Conservation (phyloP, 1,140 invertebrate genomes). For the Aporrectodea caliginosa region DNA sequence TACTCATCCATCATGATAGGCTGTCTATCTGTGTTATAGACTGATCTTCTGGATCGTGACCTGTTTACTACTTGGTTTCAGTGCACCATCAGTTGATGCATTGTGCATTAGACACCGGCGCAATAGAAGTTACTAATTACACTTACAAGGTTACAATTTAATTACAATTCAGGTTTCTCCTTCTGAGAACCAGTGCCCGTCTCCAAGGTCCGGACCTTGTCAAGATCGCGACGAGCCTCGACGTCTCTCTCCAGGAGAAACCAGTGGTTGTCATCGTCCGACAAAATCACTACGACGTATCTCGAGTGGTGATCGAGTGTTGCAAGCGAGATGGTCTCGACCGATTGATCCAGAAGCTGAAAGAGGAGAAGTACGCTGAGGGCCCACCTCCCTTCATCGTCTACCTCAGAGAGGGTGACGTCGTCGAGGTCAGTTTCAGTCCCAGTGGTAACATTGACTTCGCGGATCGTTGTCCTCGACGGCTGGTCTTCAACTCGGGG, state of each 20-base stretch:
- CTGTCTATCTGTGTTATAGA: too few species aligned
- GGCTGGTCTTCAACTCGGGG: not conserved
- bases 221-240: not conserved
- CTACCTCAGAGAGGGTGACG: not conserved
- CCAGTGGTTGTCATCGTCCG: not conserved
- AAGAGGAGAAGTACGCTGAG: not conserved
- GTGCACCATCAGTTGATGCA: too few species aligned
- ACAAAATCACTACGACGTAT: not conserved
- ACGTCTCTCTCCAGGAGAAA: not conserved
- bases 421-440: not conserved
- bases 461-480: not conserved
- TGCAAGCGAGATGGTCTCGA: not conserved
- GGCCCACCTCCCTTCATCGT: not conserved
- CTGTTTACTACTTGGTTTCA: too few species aligned
- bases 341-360: not conserved
- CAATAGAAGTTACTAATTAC: too few species aligned
- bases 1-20: too few species aligned
- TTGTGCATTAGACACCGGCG: too few species aligned
- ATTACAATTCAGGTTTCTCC: not conserved
- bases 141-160: too few species aligned
- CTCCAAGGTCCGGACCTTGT: not conserved
- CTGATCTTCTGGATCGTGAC: too few species aligned
- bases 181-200: not conserved
- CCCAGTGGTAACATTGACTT: not conserved
- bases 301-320: not conserved